A percentile compares a stretch with the other conserved stretches of the same genome.
Conservation (phyloP, 92 coral and sea anemone genomes). For the Galaxea fascicularis region DNA sequence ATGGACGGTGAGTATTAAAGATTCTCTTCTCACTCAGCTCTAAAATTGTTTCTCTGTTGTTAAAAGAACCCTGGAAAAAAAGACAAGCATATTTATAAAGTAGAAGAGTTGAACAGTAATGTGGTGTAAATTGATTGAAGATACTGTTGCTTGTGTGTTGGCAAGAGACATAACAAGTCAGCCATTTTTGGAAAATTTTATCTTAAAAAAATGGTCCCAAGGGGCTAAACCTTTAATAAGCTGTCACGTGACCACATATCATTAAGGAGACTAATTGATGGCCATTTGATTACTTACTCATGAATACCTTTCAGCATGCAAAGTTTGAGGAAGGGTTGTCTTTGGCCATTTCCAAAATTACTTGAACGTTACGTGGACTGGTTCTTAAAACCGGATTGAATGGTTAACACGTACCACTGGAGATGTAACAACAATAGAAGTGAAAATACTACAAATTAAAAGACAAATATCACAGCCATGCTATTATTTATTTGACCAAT, state of each 20-base stretch:
- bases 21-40: too few species aligned
- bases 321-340: slow-evolving; percentile 13
- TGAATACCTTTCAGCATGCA: slow-evolving; percentile 8
- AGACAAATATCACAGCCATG: too few species aligned
- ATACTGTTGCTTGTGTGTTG: slow-evolving; percentile 9
- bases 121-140: slow-evolving; percentile 16
- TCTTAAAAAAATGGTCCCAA: slow-evolving; percentile 20
- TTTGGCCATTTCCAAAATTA: slow-evolving; percentile 16
- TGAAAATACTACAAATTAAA: too few species aligned
- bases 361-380: slow-evolving; percentile 15
- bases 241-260: slow-evolving; percentile 24
- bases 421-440: too few species aligned
- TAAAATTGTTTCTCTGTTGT: slow-evolving; percentile 25
- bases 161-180: slow-evolving; percentile 9
- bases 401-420: too few species aligned
- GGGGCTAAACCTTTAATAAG: slow-evolving; percentile 18
- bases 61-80: slow-evolving; percentile 5
- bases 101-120: slow-evolving; percentile 12
- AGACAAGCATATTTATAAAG: slow-evolving; percentile 21
- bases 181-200: slow-evolving; percentile 19
- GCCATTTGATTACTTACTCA: slow-evolving; percentile 15
- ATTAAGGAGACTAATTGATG: slow-evolving; percentile 4
- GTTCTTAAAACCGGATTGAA: too few species aligned
- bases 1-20: too few species aligned
- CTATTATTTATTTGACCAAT: too few species aligned